Conservation (phyloP, 2,888 invertebrate genomes). For the Dione vanillae region DNA sequence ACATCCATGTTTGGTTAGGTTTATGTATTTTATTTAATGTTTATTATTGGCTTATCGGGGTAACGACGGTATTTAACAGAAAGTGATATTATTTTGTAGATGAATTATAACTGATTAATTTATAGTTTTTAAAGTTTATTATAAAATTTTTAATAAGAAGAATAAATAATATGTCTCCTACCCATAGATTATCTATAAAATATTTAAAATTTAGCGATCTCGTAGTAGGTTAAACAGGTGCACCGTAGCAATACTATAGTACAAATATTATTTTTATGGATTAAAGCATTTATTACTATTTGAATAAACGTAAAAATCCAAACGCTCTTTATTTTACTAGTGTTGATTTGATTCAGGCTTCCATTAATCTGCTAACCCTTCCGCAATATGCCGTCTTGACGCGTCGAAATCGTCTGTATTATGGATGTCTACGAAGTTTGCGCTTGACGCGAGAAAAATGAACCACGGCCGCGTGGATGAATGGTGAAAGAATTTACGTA, state of each 20-base stretch:
- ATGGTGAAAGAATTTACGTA: conserved; percentile 73
- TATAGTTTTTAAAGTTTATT: too few species aligned
- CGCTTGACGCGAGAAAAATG: conserved; percentile 83
- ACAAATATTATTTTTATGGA: not conserved
- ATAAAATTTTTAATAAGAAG: too few species aligned
- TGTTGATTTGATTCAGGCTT: conserved; percentile 38
- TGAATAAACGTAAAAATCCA: too few species aligned
- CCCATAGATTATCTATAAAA: too few species aligned
- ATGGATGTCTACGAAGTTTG: conserved; percentile 78
- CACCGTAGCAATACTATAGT: not conserved
- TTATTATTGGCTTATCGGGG: not conserved
- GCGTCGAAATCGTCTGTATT: conserved; percentile 80
- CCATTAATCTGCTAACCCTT: conserved; percentile 63
- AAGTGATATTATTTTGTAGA: not conserved
- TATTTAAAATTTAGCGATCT: not conserved
- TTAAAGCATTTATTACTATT: too few species aligned
- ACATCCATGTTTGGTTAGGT: conserved; percentile 21
- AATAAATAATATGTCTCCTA: too few species aligned
- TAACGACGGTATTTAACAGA: too few species aligned
- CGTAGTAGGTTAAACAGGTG: not conserved
- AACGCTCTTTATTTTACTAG: conserved; percentile 17
- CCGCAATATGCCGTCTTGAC: conserved; percentile 80
- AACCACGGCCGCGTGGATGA: conserved; percentile 71
- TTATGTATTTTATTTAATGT: conserved; percentile 18
- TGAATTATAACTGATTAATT: too few species aligned